These are phyloP conservation scores for Cataglyphis cursor DNA, from an alignment of 2,888 invertebrate species.

Conservation along the genomic window DNA sequence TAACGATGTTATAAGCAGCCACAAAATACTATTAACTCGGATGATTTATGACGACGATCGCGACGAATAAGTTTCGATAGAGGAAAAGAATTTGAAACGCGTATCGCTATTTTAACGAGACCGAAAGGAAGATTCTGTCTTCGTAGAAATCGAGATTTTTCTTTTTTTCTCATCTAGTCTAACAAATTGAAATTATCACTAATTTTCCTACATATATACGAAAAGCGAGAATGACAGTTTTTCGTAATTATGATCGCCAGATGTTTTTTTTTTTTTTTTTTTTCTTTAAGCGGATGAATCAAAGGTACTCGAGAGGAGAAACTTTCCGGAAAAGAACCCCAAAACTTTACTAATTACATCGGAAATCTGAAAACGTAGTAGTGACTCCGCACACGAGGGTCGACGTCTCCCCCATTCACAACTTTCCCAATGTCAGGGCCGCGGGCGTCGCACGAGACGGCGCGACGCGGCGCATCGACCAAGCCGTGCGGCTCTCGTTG, in stretches of 20 bases:
- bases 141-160: background rate
- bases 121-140: background rate
- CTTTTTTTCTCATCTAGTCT: too few species aligned
- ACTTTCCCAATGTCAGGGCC: conserved; percentile 63
- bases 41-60: conserved; percentile 35
- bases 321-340: background rate
- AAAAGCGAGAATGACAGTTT: background rate
- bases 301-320: background rate
- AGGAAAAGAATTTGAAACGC: background rate
- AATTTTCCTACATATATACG: background rate
- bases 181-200: background rate
- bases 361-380: conserved; percentile 21
- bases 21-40: conserved; percentile 43
- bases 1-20: conserved; percentile 49
- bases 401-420: conserved; percentile 58
- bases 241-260: background rate
- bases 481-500: conserved; percentile 35
- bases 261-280: background rate
- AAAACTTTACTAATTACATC: conserved; percentile 38
- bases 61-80: conserved; percentile 14
- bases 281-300: background rate
- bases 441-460: conserved; percentile 58
- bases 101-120: background rate
- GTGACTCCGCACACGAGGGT: conserved; percentile 31
- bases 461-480: conserved; percentile 56